Evolutionary conservation across 2,797 vertebrate genomes (phyloP), one percentile per base, ranked within the genome.

Genomic region (Acanthurus leucopareius): DNA sequence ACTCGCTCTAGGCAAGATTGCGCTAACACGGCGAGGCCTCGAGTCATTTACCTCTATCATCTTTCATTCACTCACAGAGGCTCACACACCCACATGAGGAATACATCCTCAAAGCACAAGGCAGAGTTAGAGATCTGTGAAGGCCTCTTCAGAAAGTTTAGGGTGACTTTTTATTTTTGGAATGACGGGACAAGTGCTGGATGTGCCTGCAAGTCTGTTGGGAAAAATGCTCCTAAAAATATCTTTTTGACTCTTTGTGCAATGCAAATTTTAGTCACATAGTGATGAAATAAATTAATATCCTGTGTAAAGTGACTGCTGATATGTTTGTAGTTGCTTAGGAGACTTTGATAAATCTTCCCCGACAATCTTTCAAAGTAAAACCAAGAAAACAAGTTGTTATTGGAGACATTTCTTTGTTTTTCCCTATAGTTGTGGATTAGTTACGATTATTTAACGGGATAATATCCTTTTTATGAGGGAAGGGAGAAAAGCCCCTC

Each of bases 391-490:
- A 72, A 60, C 45, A 40, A 54, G 10, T 62, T 78, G 77, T 84
- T 89, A 77, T 74, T 82, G 60, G 77, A 75, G 60, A 69, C 64
- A 66, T 76, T 81, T 54, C 59, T 79, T 52, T 63, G 49, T 77
- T 74, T 69, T 58, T 82, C 61, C 52, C 60, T 45, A n/a, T 70
- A 83, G 82, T 84, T 87, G 67, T 77, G 86, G 86, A 91, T 92
- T 93, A 85, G 83, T 86, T 91, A 42, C 53, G 84, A 93, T 95
- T 95, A 88, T 95, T 95, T 86, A 87, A 25, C 90, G 83, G 86
- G 89, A 87, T 95, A 87, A 89, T 93, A 91, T 94, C 93, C 92
- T 92, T 94, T 93, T 95, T 94, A 96, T 79, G 78, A 82, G 47
- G 40, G 62, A 72, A 69, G 75, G 52, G 57, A 56, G 69, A 47